Base-by-base conservation (phyloP, 2,888 invertebrate genomes). In the Bhutanitis thaidina region DNA sequence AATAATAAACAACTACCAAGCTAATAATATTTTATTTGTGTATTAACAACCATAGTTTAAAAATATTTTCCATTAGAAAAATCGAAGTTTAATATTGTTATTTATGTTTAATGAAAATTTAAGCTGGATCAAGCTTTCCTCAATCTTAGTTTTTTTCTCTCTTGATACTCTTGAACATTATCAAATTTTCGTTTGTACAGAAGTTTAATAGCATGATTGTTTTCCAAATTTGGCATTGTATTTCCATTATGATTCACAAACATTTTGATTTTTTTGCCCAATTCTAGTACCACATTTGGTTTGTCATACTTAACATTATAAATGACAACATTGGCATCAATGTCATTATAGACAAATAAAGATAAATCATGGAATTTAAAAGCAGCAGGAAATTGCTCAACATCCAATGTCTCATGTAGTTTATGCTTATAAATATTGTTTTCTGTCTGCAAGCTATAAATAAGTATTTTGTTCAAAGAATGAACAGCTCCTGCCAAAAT, bases 101-200 rank as follows among this genome's bases (percentile, higher is more conserved):
- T n/a, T n/a, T n/a, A n/a, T n/a, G n/a, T n/a, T n/a, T 5, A 20
- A 20, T 20, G 20, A 20, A 20, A 2, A 3, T 20, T 20, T 20
- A 20, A 5, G 20, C 20, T 20, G 20, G 7, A 67, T 75, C 55
- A 47, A 50, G 55, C 69, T 67, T 90, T 90, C 66, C 92, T 92
- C 55, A 95, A 79, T 64, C 95, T 91, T 61, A 91, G 90, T 67
- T 92, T 94, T 73, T 96, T 96, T 58, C 93, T 91, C 74, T 94
- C 93, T 67, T 93, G 91, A 79, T 95, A 96, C 64, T 95, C 95
- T 71, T 93, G 93, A 7, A 95, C 92, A 90, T 95, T 95, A 74
- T 96, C 95, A 85, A 91, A 95, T 67, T 93, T 95, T 63, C 94
- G 92, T 77, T 95, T 96, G 65, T 94, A 95, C 62, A 95, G 90